Conservation (phyloP, 2,888 invertebrate species). For the Heliconius hortense region DNA sequence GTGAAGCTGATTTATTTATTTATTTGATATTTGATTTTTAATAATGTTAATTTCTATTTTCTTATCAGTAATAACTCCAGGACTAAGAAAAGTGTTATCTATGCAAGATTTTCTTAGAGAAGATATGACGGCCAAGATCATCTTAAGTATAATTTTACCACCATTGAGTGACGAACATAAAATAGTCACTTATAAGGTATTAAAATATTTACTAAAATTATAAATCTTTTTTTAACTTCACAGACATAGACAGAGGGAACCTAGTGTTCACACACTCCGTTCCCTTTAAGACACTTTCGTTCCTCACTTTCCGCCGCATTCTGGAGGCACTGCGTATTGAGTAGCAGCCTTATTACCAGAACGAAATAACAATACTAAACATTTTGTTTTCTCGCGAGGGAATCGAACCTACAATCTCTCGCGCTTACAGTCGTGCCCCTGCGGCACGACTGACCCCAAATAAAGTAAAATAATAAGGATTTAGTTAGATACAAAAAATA, state of each 20-base stretch:
- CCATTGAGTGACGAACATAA: constrained; percentile 67
- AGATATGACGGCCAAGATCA: constrained; percentile 69
- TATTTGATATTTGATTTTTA: no score
- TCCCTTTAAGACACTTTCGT: no score
- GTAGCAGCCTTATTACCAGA: not conserved
- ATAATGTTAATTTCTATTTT: not conserved
- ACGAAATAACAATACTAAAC: not conserved
- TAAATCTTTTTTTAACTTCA: not conserved
- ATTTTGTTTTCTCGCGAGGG: not conserved
- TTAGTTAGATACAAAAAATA: no score
- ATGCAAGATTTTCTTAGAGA: constrained; percentile 68
- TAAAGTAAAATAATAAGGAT: no score
- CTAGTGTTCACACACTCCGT: not conserved
- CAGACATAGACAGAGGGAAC: not conserved
- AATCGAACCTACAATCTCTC: not conserved
- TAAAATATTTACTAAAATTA: no score
- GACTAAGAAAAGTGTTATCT: constrained; percentile 49
- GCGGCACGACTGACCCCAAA: no score
- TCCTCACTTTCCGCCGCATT: no score
- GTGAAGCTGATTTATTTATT: no score
- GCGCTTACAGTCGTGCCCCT: no score
- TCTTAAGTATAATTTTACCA: constrained; percentile 82
- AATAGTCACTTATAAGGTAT: constrained; percentile 84
- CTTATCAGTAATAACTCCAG: constrained; percentile 33
- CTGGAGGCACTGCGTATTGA: not conserved